Evolutionary conservation across 2,888 invertebrate species (phyloP), one percentile per base, ranked within the genome.

Genomic region (Rosalia funebris): DNA sequence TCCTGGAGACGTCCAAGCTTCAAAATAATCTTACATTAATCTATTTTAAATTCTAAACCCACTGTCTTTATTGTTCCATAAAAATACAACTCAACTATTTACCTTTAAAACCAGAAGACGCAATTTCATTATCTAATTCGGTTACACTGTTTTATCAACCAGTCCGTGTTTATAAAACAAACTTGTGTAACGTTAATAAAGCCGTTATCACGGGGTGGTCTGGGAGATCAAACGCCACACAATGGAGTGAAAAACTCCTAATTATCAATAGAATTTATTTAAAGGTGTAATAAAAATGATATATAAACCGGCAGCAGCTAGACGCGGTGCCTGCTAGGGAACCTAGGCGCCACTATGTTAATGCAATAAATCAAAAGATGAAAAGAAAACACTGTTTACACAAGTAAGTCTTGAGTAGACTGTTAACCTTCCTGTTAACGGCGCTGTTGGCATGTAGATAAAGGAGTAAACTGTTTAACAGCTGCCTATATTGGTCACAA

Each of bases 381-480:
- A 69, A 71, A 73, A 70, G 68, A 66, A 66, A 65, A 71, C 69
- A 69, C 60, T 72, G 72, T 73, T 73, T 71, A 74, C 70, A 70
- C 60, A 65, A 70, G 58, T 62, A 65, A 63, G 65, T 67, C 66
- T 71, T 65, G 65, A 59, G 66, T 61, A 63, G 66, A 70, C 67
- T 71, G 71, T 72, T 71, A 72, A 74, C 70, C 68, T 73, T 64
- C 67, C 65, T 72, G 72, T 72, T 73, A 76, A 76, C 71, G 73
- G 72, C 73, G 72, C 76, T 77, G 79, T 73, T 75, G 71, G 75
- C 71, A 70, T 71, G 73, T 66, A 76, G 77, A 78, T 77, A 79
- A 78, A 77, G 73, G 76, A 74, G 74, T 75, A 75, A 77, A 75
- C 73, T 72, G 74, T 74, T 77, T 76, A 75, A 77, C 76, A 74